Conservation (phyloP, 2,113 vertebrate genomes). For the Sinocyclocheilus rhinocerous region DNA sequence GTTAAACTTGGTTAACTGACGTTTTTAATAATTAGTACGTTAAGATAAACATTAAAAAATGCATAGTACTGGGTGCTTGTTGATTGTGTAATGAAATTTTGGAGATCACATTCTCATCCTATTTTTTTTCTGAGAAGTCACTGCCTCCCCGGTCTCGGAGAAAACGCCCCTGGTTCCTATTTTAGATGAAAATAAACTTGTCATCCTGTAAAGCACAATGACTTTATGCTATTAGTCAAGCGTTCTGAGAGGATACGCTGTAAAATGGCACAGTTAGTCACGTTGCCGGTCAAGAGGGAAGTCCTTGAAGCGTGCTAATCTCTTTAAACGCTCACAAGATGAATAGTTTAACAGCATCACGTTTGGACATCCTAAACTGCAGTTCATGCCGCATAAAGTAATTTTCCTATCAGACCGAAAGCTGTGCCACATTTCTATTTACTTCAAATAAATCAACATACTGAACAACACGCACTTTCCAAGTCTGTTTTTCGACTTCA, state of each 20-base stretch:
- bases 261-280: constrained; percentile 14
- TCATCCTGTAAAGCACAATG: constrained; percentile 14
- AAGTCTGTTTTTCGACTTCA: constrained; percentile 3
- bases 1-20: too few relatives aligned
- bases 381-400: background rate
- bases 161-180: background rate
- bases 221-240: constrained; percentile 13
- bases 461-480: background rate
- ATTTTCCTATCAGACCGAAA: background rate
- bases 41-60: too few relatives aligned
- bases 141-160: background rate
- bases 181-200: constrained; percentile 1
- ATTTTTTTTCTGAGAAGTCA: background rate
- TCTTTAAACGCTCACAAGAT: constrained; percentile 13
- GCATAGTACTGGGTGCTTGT: too few relatives aligned
- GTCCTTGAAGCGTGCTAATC: constrained; percentile 29
- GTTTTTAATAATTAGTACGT: too few relatives aligned
- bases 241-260: background rate
- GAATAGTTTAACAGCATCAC: constrained; percentile 10
- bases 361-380: constrained; percentile 8
- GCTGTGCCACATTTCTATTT: too few relatives aligned
- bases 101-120: background rate
- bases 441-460: background rate
- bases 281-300: constrained; percentile 35
- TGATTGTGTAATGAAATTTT: too few relatives aligned